Percentiles rank a stretch among this genome's conserved stretches.
Evolutionary conservation across 2,888 invertebrate genomes (phyloP).

Genomic region (Synergus itoensis): DNA sequence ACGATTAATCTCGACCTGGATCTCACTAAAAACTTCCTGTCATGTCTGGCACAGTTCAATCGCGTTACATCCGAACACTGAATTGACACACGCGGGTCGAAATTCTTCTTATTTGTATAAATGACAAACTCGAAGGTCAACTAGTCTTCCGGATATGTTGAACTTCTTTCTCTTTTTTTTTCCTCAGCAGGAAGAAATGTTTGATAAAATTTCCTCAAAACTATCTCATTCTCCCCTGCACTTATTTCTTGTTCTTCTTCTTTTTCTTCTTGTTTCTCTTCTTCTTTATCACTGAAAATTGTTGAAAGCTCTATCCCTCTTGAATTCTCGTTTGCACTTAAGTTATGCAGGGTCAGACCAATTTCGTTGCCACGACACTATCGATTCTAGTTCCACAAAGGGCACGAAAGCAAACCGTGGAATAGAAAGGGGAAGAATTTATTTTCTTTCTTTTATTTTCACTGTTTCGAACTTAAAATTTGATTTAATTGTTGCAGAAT

Average conservation of each 20-base stretch:
- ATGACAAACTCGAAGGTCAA: slow-evolving; percentile 2
- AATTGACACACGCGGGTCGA: slow-evolving; percentile 42
- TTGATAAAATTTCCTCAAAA: not conserved
- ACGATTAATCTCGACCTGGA: slow-evolving; percentile 42
- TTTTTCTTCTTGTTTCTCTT: slow-evolving; percentile 12
- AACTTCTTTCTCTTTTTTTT: not conserved
- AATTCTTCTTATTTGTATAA: not conserved
- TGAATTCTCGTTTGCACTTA: slow-evolving; percentile 6
- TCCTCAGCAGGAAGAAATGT: not conserved
- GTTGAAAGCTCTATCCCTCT: slow-evolving; percentile 39
- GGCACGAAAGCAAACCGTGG: slow-evolving; percentile 34
- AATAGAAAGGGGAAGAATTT: slow-evolving; percentile 18
- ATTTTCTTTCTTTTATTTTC: not conserved
- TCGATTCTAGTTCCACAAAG: slow-evolving; percentile 61
- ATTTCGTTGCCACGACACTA: slow-evolving; percentile 73
- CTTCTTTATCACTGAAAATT: not conserved
- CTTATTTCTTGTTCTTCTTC: slow-evolving; percentile 46
- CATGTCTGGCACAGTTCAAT: slow-evolving; percentile 50
- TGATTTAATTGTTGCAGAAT: not conserved
- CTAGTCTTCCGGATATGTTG: slow-evolving; percentile 10
- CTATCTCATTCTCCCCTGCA: not conserved
- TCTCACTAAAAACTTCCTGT: slow-evolving; percentile 52
- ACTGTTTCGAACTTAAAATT: not conserved
- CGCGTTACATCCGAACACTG: slow-evolving; percentile 42
- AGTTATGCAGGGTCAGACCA: slow-evolving; percentile 58